These are phyloP conservation scores for Galago senegalensis DNA, from an alignment of 2,797 vertebrate genomes.

Conservation along the genomic window DNA sequence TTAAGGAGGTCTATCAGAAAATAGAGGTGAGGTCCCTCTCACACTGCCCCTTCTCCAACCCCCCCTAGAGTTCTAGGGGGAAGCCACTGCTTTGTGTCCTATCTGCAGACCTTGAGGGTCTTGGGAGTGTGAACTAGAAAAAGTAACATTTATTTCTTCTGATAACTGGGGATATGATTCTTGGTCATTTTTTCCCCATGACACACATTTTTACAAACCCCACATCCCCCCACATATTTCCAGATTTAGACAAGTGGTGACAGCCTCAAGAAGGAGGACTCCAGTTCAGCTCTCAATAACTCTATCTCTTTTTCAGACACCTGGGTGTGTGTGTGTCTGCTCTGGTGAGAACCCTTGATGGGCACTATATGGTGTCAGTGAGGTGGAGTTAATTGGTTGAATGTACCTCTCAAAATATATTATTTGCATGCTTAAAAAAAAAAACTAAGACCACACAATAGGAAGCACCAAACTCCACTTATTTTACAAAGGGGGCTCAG, in stretches of 20 bases:
- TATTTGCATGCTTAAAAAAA: slow-evolving; percentile 39
- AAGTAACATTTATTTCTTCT: neutral
- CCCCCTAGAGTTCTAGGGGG: neutral
- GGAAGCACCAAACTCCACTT: neutral
- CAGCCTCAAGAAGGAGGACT: neutral
- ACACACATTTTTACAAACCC: neutral
- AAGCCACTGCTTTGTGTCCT: accelerated
- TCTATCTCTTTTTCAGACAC: neutral
- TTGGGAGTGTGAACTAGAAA: neutral
- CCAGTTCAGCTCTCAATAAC: neutral
- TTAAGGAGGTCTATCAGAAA: slow-evolving; percentile 98
- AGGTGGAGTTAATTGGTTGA: neutral
- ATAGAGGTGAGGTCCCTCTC: slow-evolving; percentile 92
- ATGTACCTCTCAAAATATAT: neutral
- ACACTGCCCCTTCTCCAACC: accelerated
- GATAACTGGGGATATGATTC: neutral
- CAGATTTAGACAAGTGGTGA: neutral
- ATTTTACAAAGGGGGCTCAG: slow-evolving; percentile 26
- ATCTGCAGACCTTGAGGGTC: neutral
- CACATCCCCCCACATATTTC: neutral
- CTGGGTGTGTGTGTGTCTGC: neutral
- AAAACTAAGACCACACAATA: neutral
- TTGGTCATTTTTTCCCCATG: neutral
- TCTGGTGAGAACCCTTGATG: neutral
- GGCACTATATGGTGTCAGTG: neutral